phyloP scores from a whole-genome alignment of 2,888 invertebrate genomes.

The Campaea margaritaria region DNA sequence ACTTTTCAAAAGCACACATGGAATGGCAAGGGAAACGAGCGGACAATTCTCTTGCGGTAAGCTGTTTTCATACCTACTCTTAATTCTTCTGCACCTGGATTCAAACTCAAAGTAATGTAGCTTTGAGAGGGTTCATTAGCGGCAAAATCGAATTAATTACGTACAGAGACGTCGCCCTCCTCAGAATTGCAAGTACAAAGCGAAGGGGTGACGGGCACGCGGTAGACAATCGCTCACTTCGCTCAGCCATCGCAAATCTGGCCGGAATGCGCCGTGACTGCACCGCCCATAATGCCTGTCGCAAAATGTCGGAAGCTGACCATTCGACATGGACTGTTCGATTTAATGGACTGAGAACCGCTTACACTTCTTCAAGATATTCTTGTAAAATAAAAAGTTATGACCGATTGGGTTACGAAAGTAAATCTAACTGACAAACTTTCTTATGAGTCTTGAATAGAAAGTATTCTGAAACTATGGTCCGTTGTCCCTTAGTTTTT shows the following conservation, averaged over 20 bases:
- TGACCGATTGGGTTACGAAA: background rate
- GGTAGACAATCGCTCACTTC: conserved; percentile 37
- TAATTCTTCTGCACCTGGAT: too few species aligned
- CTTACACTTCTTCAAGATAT: background rate
- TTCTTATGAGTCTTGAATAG: too few species aligned
- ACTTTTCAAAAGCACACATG: too few species aligned
- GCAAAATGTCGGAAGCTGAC: conserved; percentile 28
- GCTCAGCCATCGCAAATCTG: conserved; percentile 44
- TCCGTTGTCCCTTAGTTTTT: too few species aligned
- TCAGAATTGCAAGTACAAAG: conserved; percentile 28
- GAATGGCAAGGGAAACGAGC: background rate
- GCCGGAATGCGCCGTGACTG: conserved; percentile 43
- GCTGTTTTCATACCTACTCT: too few species aligned
- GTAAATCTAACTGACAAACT: background rate
- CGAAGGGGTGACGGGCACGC: conserved; percentile 8
- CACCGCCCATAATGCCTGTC: conserved; percentile 3
- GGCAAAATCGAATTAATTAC: background rate
- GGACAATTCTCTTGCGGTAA: too few species aligned
- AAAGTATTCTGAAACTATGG: too few species aligned
- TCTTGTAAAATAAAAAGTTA: conserved; percentile 8
- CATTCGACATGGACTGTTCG: background rate
- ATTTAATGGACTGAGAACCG: conserved; percentile 3
- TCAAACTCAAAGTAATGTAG: too few species aligned
- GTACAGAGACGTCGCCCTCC: background rate
- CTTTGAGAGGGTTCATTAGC: too few species aligned